Evolutionary conservation across 1,140 invertebrate genomes (phyloP).

Genomic region (Batillaria attramentaria): DNA sequence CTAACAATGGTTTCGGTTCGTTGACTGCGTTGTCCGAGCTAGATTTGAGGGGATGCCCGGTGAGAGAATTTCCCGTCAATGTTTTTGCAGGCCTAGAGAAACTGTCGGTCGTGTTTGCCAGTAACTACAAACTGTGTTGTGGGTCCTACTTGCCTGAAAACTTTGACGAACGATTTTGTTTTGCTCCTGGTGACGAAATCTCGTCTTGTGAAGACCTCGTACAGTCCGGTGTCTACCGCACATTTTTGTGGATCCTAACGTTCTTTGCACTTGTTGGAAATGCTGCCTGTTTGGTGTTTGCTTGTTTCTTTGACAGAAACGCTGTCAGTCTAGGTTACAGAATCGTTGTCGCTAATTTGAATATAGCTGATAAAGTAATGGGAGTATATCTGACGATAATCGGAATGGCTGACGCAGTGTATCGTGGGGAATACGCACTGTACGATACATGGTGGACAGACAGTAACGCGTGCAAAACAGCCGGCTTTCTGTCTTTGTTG

Average conservation of each 20-base stretch:
- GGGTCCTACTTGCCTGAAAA: conserved; percentile 20
- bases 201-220: conserved; percentile 52
- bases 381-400: conserved; percentile 30
- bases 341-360: conserved; percentile 50
- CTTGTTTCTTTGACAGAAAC: conserved; percentile 6
- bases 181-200: conserved; percentile 37
- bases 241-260: conserved; percentile 45
- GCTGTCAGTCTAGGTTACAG: conserved; percentile 25
- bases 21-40: neutral
- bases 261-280: conserved; percentile 47
- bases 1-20: neutral
- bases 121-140: conserved; percentile 45
- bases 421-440: conserved; percentile 50
- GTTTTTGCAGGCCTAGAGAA: conserved; percentile 27
- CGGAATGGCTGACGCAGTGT: conserved; percentile 28
- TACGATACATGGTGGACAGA: conserved; percentile 24
- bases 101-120: conserved; percentile 27
- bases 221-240: conserved; percentile 29
- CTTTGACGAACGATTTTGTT: conserved; percentile 21
- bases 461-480: conserved; percentile 17
- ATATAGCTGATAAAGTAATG: conserved; percentile 31
- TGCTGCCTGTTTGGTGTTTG: conserved; percentile 26
- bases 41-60: neutral
- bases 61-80: neutral
- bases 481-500: conserved; percentile 34